A percentile compares a stretch with the other conserved stretches of the same genome.
phyloP scores from a whole-genome alignment of 2,888 invertebrate genomes.

The Archips crataeganus region DNA sequence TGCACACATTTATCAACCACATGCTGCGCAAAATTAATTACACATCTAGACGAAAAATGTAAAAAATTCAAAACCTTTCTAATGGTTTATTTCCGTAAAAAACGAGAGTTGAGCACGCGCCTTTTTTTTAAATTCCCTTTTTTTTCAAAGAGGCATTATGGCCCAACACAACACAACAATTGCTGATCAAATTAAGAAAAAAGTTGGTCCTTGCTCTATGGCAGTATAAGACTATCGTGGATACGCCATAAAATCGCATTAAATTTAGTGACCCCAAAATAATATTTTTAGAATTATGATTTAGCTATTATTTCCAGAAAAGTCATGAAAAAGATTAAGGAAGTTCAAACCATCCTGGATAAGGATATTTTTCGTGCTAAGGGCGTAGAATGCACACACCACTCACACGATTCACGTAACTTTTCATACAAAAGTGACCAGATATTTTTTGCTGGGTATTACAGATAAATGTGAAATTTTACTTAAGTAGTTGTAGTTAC shows the following conservation, averaged over 20 bases:
- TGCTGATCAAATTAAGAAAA: slow-evolving; percentile 81
- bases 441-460: too few relatives aligned
- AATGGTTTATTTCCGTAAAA: slow-evolving; percentile 74
- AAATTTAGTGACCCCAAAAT: not conserved
- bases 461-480: too few relatives aligned
- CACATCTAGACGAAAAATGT: slow-evolving; percentile 63
- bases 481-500: too few relatives aligned
- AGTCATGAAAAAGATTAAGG: too few relatives aligned
- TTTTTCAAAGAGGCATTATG: slow-evolving; percentile 58
- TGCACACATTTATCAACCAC: slow-evolving; percentile 66
- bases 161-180: slow-evolving; percentile 62
- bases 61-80: slow-evolving; percentile 60
- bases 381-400: too few relatives aligned
- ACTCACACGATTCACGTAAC: too few relatives aligned
- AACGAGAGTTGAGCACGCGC: slow-evolving; percentile 81
- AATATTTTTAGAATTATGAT: too few relatives aligned
- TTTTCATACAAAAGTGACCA: too few relatives aligned
- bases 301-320: too few relatives aligned
- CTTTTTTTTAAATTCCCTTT: slow-evolving; percentile 66
- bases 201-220: slow-evolving; percentile 52
- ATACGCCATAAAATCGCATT: slow-evolving; percentile 48
- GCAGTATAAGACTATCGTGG: slow-evolving; percentile 54
- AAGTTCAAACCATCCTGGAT: too few relatives aligned
- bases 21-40: slow-evolving; percentile 73
- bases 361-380: too few relatives aligned